Conservation (phyloP, 2,113 vertebrate genomes). For the Pogonocichla stellata region DNA sequence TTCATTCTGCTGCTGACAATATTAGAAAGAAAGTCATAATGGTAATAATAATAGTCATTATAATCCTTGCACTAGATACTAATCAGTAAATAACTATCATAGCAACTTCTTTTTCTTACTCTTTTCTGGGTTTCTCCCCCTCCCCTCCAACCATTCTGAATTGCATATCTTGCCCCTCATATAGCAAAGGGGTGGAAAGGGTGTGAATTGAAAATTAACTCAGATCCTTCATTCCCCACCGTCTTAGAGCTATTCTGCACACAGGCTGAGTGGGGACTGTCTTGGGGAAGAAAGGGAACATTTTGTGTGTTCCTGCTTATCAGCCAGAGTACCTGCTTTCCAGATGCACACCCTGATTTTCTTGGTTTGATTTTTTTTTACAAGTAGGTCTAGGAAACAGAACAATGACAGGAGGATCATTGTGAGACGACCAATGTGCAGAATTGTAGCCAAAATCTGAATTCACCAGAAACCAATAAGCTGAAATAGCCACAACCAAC, state of each 20-base stretch:
- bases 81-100: slow-evolving; percentile 58
- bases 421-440: slow-evolving; percentile 45
- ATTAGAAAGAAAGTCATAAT: slow-evolving; percentile 50
- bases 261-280: background rate
- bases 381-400: slow-evolving; percentile 67
- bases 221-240: slow-evolving; percentile 1
- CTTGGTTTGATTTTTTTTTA: slow-evolving; percentile 16
- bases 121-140: background rate
- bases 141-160: slow-evolving; percentile 9
- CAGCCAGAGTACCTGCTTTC: slow-evolving; percentile 64
- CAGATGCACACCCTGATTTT: slow-evolving; percentile 35
- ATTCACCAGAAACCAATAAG: slow-evolving; percentile 70
- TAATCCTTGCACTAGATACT: slow-evolving; percentile 64
- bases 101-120: background rate
- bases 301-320: slow-evolving; percentile 46
- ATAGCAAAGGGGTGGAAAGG: background rate
- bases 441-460: slow-evolving; percentile 69
- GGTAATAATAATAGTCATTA: slow-evolving; percentile 32
- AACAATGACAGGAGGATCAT: slow-evolving; percentile 62
- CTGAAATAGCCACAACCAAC: slow-evolving; percentile 73
- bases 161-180: slow-evolving; percentile 3
- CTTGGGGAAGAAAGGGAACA: background rate
- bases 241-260: background rate
- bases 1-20: slow-evolving; percentile 59
- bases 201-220: slow-evolving; percentile 12